Conservation (phyloP, 2,797 vertebrate species). For the Lemur catta region DNA sequence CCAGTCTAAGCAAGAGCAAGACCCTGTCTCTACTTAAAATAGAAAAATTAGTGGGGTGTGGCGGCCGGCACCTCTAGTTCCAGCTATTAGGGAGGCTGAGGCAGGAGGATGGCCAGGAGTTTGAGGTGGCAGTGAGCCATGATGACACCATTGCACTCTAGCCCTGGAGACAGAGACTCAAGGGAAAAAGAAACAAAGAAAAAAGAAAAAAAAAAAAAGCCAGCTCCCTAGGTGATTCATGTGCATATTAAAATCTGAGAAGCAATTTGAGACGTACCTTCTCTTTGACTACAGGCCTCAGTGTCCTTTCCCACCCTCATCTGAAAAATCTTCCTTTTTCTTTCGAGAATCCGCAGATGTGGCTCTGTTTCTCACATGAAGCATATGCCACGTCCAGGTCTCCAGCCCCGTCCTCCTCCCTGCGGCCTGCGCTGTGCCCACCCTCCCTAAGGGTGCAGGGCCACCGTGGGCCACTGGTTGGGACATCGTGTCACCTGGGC, state of each 20-base stretch:
- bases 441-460: neutral
- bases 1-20: no score
- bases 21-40: no score
- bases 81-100: no score
- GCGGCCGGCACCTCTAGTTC: no score
- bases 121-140: no score
- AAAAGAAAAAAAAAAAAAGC: neutral
- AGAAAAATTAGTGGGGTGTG: no score
- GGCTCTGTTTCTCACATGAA: neutral
- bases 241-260: neutral
- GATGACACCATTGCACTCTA: no score
- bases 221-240: neutral
- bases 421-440: accelerated
- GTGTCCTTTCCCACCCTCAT: neutral
- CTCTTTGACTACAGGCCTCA: neutral
- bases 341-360: neutral
- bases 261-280: neutral
- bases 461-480: neutral
- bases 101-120: no score
- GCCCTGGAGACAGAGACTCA: no score
- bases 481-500: neutral
- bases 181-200: no score
- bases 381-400: accelerated
- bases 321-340: neutral
- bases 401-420: neutral